phyloP scores from a whole-genome alignment of 2,113 vertebrate genomes.

The Microtus oregoni region DNA sequence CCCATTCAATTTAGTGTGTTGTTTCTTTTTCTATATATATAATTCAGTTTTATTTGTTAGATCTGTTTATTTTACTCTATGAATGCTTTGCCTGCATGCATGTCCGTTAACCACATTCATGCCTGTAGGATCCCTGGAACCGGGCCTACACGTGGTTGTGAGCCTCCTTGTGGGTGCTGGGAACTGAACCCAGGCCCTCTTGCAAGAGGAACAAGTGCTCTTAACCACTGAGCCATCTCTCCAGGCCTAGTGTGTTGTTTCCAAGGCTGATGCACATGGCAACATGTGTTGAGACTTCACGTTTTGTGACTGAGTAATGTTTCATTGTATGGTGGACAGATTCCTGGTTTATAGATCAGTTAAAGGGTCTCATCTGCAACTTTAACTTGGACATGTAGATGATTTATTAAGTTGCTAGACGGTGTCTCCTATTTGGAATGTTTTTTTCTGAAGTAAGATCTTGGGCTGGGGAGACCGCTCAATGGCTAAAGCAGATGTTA shows the following conservation, averaged over 20 bases:
- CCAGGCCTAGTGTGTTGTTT: not conserved
- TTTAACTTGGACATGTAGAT: not conserved
- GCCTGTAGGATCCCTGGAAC: not conserved
- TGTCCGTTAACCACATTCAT: not conserved
- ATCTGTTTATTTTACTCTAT: not conserved
- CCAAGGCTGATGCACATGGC: not conserved
- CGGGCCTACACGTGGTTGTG: not conserved
- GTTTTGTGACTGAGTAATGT: not conserved
- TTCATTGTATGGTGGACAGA: not conserved
- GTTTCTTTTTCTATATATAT: not conserved
- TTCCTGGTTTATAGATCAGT: not conserved
- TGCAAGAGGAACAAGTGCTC: not conserved
- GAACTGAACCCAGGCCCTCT: not conserved
- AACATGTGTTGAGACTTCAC: not conserved
- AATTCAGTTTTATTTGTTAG: not conserved
- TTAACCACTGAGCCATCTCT: not conserved
- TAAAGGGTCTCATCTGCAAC: not conserved
- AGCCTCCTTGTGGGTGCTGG: not conserved
- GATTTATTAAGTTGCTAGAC: not conserved
- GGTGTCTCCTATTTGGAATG: not conserved
- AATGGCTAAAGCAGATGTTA: not conserved
- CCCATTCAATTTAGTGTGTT: not conserved
- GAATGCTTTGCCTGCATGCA: not conserved
- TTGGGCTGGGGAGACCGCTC: not conserved
- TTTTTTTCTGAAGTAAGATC: not conserved